phyloP scores from a whole-genome alignment of 2,888 invertebrate genomes.

The Stegophylla sp. region DNA sequence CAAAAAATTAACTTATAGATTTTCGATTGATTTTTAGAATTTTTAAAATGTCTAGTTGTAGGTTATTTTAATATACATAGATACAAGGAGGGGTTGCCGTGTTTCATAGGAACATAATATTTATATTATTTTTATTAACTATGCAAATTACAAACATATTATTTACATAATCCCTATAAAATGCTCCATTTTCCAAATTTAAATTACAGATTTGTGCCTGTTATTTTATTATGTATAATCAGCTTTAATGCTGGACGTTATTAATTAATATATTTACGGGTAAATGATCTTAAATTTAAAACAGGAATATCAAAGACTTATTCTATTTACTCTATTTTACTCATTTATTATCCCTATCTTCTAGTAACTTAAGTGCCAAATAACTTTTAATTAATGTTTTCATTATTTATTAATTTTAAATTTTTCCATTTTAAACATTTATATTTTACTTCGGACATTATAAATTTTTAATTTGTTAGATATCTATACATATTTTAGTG shows the following conservation, averaged over 20 bases:
- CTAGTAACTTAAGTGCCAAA: conserved; percentile 54
- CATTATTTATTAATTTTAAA: conserved; percentile 26
- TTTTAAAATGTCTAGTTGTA: not conserved
- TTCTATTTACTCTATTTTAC: conserved; percentile 35
- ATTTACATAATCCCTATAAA: not conserved
- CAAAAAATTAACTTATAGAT: conserved; percentile 21
- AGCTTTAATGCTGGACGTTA: not conserved
- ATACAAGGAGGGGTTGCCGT: not conserved
- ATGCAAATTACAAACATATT: not conserved
- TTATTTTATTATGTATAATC: not conserved
- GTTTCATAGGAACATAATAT: not conserved
- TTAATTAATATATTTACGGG: conserved; percentile 31
- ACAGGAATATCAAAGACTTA: conserved; percentile 53
- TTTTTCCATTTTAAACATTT: conserved; percentile 27
- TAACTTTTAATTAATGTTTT: conserved; percentile 25
- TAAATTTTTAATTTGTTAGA: not conserved
- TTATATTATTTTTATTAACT: not conserved
- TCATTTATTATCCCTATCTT: conserved; percentile 47
- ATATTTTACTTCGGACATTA: not conserved
- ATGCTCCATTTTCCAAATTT: not conserved
- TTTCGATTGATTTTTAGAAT: not conserved
- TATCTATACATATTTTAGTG: not conserved
- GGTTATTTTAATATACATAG: not conserved
- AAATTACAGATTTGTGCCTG: not conserved
- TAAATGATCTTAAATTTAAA: conserved; percentile 41